These are phyloP conservation scores for Nicator chloris DNA, from an alignment of 2,113 vertebrate species.

Conservation along the genomic window DNA sequence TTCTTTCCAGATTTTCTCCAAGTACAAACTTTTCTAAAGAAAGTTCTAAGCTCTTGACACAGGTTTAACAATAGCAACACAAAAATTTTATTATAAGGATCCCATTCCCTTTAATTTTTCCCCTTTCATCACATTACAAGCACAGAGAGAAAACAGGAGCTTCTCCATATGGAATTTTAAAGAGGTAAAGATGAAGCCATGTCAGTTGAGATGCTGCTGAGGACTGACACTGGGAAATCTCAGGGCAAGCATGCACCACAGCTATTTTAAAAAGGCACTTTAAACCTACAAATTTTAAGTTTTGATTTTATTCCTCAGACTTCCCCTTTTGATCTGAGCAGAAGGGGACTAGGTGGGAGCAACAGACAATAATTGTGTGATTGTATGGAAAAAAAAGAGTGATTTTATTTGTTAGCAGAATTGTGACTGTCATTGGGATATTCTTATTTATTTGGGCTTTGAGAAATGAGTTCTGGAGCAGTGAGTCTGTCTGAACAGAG, in stretches of 20 bases:
- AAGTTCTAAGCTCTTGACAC: neutral
- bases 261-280: neutral
- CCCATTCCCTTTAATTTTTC: neutral
- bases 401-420: neutral
- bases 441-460: neutral
- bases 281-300: neutral
- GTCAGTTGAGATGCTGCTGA: neutral
- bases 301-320: neutral
- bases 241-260: neutral
- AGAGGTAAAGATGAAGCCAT: neutral
- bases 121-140: neutral
- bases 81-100: neutral
- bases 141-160: neutral
- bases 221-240: neutral
- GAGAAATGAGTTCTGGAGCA: neutral
- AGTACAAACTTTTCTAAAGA: neutral
- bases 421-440: neutral
- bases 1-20: slow-evolving; percentile 7
- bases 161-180: neutral
- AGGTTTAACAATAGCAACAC: neutral
- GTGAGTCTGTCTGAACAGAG: neutral
- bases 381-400: neutral
- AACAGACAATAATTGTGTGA: neutral
- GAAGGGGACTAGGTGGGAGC: neutral
- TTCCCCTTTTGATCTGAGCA: neutral